Evolutionary conservation across 2,797 vertebrate genomes (phyloP).

Genomic region (Lagocephalus sceleratus): DNA sequence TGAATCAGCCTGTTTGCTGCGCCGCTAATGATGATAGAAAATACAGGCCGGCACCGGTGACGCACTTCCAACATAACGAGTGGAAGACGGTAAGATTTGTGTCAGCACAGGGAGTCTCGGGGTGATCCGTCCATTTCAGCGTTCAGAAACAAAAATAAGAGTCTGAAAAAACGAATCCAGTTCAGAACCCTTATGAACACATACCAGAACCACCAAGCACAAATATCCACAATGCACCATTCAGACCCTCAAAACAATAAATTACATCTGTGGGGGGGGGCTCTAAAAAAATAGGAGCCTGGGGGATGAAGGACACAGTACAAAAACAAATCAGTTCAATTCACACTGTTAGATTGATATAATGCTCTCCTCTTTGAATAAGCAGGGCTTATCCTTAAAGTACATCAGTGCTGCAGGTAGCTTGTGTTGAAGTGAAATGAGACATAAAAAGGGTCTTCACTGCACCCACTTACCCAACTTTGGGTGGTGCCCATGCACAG

Average conservation of each 20-base stretch:
- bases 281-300: slow-evolving; percentile 10
- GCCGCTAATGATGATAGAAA: slow-evolving; percentile 11
- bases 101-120: background rate
- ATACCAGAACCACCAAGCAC: too few species aligned
- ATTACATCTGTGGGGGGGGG: slow-evolving; percentile 9
- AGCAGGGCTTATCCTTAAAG: slow-evolving; percentile 38
- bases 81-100: slow-evolving; percentile 1
- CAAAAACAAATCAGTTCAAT: background rate
- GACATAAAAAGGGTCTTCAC: slow-evolving; percentile 7
- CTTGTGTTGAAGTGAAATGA: slow-evolving; percentile 31
- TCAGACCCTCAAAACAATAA: slow-evolving; percentile 5
- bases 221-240: slow-evolving; percentile 2
- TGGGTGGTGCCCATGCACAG: background rate
- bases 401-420: slow-evolving; percentile 60
- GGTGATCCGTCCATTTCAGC: background rate
- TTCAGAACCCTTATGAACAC: too few species aligned
- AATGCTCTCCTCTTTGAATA: slow-evolving; percentile 13
- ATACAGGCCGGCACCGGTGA: slow-evolving; percentile 33
- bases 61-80: slow-evolving; percentile 14
- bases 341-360: slow-evolving; percentile 21
- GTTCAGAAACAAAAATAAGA: too few species aligned
- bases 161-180: background rate
- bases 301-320: slow-evolving; percentile 18
- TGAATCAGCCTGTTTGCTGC: slow-evolving; percentile 11
- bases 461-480: slow-evolving; percentile 7